Evolutionary conservation across 2,113 vertebrate genomes (phyloP), one percentile per base, ranked within the genome.

Genomic region (Alethe diademata): DNA sequence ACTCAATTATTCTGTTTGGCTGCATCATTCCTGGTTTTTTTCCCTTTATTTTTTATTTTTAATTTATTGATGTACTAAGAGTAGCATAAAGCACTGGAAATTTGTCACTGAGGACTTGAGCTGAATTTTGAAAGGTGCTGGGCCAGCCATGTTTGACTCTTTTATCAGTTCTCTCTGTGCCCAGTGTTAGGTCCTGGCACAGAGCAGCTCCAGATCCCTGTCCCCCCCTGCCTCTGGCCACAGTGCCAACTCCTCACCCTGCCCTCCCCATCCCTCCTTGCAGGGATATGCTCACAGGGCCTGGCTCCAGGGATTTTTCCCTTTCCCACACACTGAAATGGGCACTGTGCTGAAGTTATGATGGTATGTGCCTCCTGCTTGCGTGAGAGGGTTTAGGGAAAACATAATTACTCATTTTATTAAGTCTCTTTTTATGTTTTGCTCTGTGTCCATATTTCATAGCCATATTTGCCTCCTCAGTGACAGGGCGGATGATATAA

Each of bases 321-420:
- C 51, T 86, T 96, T 74, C 79, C 82, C 88, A 75, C 87, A 33
- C 51, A 11, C 65, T 83, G 90, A 40, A 78, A 73, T 5, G 22
- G 67, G 82, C 75, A 42, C 72, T 56, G 75, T 4, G 24, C 86
- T 86, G 86, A 64, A 73, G 90, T 94, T 73, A 60, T 51, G 58
- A 8, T 50, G 73, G 11, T 62, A 8, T 84, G 33, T 90, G 85
- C 71, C 60, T 92, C 79, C 89, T 60, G 60, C 64, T 92, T 75
- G 85, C 78, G 38, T 56, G 87, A 86, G 75, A 86, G 72, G 43
- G 45, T 92, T 73, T 80, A 57, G 82, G 58, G 67, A 92, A 96
- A 96, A 95, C 60, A 47, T 78, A 80, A 86, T 94, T 90, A 42
- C 82, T 95, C 85, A 65, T 94, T 94, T 93, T 94, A 93, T 88